These are phyloP conservation scores for Todiramphus chloris DNA, from an alignment of 2,113 vertebrate species.

Conservation along the genomic window DNA sequence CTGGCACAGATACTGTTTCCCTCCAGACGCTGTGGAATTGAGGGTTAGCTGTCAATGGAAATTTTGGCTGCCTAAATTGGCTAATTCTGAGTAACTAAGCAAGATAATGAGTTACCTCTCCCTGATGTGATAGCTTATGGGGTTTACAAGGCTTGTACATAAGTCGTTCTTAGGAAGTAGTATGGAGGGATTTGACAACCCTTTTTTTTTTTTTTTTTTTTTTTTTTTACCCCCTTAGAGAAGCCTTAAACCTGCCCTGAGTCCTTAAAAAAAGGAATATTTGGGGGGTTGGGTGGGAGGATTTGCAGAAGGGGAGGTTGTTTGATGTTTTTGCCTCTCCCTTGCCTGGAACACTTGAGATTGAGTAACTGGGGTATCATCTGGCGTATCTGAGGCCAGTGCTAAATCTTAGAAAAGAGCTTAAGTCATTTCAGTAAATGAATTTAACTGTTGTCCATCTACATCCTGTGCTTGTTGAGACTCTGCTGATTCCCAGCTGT, in stretches of 20 bases:
- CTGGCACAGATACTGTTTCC: neutral
- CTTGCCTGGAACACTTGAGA: neutral
- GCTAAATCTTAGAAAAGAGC: slow-evolving; percentile 42
- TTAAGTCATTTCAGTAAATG: slow-evolving; percentile 56
- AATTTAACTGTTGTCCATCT: slow-evolving; percentile 64
- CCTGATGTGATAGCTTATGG: neutral
- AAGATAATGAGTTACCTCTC: slow-evolving; percentile 4
- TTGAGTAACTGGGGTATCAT: slow-evolving; percentile 24
- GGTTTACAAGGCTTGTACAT: neutral
- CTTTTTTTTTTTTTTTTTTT: neutral
- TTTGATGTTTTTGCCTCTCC: neutral
- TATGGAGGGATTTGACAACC: neutral
- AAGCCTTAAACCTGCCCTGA: neutral
- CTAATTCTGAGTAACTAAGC: neutral
- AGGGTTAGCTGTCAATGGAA: neutral
- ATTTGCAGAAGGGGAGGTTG: neutral
- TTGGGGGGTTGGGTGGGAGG: neutral
- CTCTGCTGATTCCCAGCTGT: slow-evolving; percentile 64
- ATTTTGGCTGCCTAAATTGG: neutral
- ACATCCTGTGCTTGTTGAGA: slow-evolving; percentile 60
- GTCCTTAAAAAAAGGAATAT: neutral
- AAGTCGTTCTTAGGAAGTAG: neutral
- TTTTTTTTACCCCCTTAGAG: neutral
- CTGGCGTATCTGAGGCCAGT: slow-evolving; percentile 26
- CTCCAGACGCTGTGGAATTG: neutral